A percentile compares a stretch with the other conserved stretches of the same genome.
phyloP scores from a whole-genome alignment of 2,113 vertebrate genomes.

The human (Homo sapiens) region DNA sequence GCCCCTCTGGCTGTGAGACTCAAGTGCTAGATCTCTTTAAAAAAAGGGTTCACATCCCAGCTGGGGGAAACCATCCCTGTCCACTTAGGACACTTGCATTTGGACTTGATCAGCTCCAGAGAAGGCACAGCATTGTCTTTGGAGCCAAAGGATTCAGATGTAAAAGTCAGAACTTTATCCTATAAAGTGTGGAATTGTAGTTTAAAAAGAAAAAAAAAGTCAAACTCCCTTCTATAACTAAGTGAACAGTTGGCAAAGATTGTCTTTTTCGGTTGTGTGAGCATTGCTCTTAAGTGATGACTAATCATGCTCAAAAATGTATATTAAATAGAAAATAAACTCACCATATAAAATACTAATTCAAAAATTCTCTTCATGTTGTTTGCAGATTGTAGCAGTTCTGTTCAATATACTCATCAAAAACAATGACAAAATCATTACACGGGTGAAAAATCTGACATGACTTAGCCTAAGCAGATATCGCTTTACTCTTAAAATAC shows the following conservation, averaged over 20 bases:
- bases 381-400: not conserved
- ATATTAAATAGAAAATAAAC: not conserved
- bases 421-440: not conserved
- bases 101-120: not conserved
- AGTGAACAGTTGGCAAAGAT: not conserved
- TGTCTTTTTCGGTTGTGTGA: not conserved
- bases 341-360: not conserved
- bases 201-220: not conserved
- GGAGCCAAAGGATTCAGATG: not conserved
- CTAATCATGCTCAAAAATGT: not conserved
- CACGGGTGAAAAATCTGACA: not conserved
- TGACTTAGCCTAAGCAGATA: not conserved
- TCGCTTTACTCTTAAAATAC: not conserved
- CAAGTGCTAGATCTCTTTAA: not conserved
- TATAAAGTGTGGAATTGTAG: not conserved
- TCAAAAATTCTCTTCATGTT: not conserved
- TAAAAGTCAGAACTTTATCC: not conserved
- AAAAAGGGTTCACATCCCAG: not conserved
- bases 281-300: not conserved
- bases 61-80: not conserved
- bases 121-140: not conserved
- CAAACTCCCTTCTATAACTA: not conserved
- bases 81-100: not conserved
- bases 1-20: not conserved
- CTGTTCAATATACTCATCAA: not conserved